A percentile compares a stretch with the other conserved stretches of the same genome.
Evolutionary conservation across 92 coral and sea anemone genomes (phyloP).

Genomic region (Blastomussa wellsi): DNA sequence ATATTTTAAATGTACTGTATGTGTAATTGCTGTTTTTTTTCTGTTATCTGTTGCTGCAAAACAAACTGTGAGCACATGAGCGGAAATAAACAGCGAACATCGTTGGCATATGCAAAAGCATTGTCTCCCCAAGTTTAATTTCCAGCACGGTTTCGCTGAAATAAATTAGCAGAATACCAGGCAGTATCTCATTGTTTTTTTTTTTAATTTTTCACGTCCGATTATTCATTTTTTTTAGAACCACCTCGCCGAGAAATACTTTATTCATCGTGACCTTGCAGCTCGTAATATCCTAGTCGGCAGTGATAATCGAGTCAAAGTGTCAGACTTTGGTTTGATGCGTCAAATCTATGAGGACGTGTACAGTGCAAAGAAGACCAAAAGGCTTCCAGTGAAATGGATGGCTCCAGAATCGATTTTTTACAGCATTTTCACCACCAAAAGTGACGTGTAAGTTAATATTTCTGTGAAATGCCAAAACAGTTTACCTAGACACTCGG

Average conservation of each 20-base stretch:
- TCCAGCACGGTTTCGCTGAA: too few relatives aligned
- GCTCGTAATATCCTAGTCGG: conserved; percentile 7
- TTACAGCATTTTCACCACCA: conserved; percentile 1
- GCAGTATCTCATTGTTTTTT: too few relatives aligned
- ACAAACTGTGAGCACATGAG: too few relatives aligned
- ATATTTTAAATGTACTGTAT: too few relatives aligned
- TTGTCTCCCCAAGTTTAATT: too few relatives aligned
- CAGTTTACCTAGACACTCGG: too few relatives aligned
- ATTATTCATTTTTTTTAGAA: background rate
- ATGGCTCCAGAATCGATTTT: conserved; percentile 9
- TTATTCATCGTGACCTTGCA: conserved; percentile 15
- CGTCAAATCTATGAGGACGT: conserved; percentile 14
- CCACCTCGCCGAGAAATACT: conserved; percentile 1
- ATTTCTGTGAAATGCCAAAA: too few relatives aligned
- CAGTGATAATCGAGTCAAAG: background rate
- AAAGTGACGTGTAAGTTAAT: conserved; percentile 10
- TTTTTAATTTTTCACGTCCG: background rate
- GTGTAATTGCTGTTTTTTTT: too few relatives aligned
- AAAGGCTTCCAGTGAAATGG: conserved; percentile 11
- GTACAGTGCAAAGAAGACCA: background rate
- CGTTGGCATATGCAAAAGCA: too few relatives aligned
- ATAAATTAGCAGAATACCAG: too few relatives aligned
- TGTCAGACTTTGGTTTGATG: conserved; percentile 21
- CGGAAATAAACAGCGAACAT: too few relatives aligned
- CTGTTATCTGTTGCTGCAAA: too few relatives aligned